Evolutionary conservation across 2,113 vertebrate genomes (phyloP).

Genomic region (Nothocercus nigrocapillus): DNA sequence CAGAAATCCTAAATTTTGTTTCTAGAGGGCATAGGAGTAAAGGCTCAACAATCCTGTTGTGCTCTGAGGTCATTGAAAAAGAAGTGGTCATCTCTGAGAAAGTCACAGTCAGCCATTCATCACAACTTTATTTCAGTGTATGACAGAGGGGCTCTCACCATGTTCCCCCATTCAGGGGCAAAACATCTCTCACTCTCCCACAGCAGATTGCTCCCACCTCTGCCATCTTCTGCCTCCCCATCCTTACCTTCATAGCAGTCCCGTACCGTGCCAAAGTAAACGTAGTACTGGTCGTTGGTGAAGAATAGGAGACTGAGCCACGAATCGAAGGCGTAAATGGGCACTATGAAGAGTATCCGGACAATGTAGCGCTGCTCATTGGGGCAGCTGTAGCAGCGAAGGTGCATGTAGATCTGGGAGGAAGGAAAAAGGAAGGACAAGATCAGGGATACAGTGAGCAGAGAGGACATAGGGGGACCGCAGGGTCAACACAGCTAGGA

Average conservation of each 20-base stretch:
- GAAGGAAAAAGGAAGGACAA: not conserved
- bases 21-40: not conserved
- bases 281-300: slow-evolving; percentile 98
- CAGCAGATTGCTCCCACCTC: not conserved
- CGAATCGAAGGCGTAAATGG: slow-evolving; percentile 96
- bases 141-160: not conserved
- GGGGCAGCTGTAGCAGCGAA: slow-evolving; percentile 94
- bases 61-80: not conserved
- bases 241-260: slow-evolving; percentile 96
- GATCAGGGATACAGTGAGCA: not conserved
- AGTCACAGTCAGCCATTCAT: not conserved
- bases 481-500: not conserved
- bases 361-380: slow-evolving; percentile 96
- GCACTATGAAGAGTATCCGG: slow-evolving; percentile 96
- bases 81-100: not conserved
- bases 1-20: not conserved
- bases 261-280: slow-evolving; percentile 94
- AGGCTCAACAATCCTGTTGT: not conserved
- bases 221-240: not conserved
- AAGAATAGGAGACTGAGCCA: slow-evolving; percentile 99
- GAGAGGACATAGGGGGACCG: not conserved
- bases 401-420: slow-evolving; percentile 95
- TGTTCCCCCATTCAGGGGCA: not conserved
- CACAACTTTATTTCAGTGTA: not conserved
- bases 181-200: not conserved